Percentiles rank a stretch among this genome's conserved stretches.
phyloP scores from a whole-genome alignment of 2,888 invertebrate species.

The Rhyacophila evoluta region DNA sequence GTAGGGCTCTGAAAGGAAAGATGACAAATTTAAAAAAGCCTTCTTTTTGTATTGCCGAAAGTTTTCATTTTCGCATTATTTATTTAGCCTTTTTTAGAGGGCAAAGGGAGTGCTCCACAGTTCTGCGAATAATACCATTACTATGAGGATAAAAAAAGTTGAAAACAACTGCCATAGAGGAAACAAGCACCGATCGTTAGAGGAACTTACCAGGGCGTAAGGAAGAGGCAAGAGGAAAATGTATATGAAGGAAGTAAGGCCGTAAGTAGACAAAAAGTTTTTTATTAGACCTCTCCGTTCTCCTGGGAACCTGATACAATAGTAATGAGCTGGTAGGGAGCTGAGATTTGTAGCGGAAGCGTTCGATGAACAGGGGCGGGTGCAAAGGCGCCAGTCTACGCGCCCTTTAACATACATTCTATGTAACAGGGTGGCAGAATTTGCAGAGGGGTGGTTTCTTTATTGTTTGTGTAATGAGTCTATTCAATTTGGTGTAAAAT shows the following conservation, averaged over 20 bases:
- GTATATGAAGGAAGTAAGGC: conserved; percentile 44
- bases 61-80: conserved; percentile 24
- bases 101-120: not conserved
- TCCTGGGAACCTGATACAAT: conserved; percentile 37
- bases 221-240: conserved; percentile 42
- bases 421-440: not conserved
- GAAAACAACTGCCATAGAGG: conserved; percentile 20
- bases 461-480: conserved; percentile 18
- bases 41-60: conserved; percentile 18
- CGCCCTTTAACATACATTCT: not conserved
- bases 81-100: conserved; percentile 10
- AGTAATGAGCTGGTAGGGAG: conserved; percentile 50
- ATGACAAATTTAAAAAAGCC: conserved; percentile 24
- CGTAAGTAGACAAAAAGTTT: conserved; percentile 48
- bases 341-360: conserved; percentile 52
- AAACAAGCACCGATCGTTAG: conserved; percentile 39
- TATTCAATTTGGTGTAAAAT: conserved; percentile 16
- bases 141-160: conserved; percentile 12
- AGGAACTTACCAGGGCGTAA: conserved; percentile 33
- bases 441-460: not conserved
- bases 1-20: not conserved
- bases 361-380: conserved; percentile 44
- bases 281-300: conserved; percentile 49
- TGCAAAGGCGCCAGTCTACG: conserved; percentile 39
- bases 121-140: conserved; percentile 9